phyloP scores from a whole-genome alignment of 2,113 vertebrate species.

The Perognathus longimembris region DNA sequence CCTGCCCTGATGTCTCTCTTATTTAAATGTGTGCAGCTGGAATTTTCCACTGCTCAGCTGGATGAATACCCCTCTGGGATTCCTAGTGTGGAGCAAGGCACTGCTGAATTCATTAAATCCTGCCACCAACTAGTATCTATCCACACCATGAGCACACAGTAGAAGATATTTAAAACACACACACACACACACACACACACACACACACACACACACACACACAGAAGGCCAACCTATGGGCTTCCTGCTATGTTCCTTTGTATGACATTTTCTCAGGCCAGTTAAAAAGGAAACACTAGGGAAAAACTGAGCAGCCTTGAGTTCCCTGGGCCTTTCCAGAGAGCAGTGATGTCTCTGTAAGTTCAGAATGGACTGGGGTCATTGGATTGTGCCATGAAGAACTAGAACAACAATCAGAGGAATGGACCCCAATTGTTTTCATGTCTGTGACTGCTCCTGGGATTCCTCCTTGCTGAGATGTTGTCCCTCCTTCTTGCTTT shows the following conservation, averaged over 20 bases:
- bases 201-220: not conserved
- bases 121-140: not conserved
- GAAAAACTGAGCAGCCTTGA: not conserved
- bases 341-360: not conserved
- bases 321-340: not conserved
- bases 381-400: not conserved
- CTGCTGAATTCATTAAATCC: conserved; percentile 49
- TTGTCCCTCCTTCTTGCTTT: not conserved
- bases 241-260: not conserved
- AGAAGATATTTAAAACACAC: not conserved
- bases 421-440: not conserved
- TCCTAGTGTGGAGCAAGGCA: conserved; percentile 5
- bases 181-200: not conserved
- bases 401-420: not conserved
- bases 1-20: conserved; percentile 62
- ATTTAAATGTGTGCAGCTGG: conserved; percentile 65
- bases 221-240: rapidly evolving
- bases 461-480: not conserved
- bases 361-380: not conserved
- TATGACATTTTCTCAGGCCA: not conserved
- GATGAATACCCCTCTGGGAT: conserved; percentile 1
- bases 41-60: not conserved
- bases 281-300: not conserved
- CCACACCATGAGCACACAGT: not conserved
- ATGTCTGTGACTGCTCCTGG: rapidly evolving